These are phyloP conservation scores for Caenorhabditis uteleia DNA, from an alignment of 2,888 invertebrate species.

Conservation along the genomic window DNA sequence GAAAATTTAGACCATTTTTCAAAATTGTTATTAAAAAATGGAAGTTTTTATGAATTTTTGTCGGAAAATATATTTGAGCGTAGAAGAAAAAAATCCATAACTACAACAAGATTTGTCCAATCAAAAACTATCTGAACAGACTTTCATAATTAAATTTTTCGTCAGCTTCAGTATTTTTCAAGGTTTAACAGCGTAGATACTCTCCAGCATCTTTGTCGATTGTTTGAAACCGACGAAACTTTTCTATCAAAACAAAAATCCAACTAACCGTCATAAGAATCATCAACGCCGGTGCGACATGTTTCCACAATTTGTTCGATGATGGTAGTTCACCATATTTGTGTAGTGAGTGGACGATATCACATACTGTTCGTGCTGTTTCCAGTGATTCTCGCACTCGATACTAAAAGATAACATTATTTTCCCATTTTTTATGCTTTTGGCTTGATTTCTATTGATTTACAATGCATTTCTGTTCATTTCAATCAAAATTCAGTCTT, in stretches of 20 bases:
- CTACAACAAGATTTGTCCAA: too few species aligned
- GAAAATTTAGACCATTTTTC: too few species aligned
- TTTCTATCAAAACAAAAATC: neutral
- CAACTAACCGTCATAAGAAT: conserved; percentile 13
- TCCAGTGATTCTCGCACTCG: conserved; percentile 32
- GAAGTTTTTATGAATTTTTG: too few species aligned
- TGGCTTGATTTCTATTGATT: neutral
- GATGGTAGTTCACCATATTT: conserved; percentile 33
- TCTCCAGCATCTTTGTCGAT: too few species aligned
- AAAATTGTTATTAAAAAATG: too few species aligned
- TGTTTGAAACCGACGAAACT: too few species aligned
- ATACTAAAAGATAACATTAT: conserved; percentile 30
- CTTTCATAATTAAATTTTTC: too few species aligned
- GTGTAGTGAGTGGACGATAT: conserved; percentile 38
- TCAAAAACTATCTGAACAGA: too few species aligned
- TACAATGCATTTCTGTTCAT: neutral
- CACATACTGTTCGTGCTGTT: conserved; percentile 22
- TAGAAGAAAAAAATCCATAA: too few species aligned
- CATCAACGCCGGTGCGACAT: conserved; percentile 28
- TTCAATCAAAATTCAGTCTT: neutral
- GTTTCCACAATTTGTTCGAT: conserved; percentile 30
- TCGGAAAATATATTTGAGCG: too few species aligned
- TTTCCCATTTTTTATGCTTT: neutral
- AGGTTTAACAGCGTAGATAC: neutral
- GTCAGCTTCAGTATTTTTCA: neutral